These are phyloP conservation scores for Syritta pipiens DNA, from an alignment of 2,888 invertebrate species.

Conservation along the genomic window DNA sequence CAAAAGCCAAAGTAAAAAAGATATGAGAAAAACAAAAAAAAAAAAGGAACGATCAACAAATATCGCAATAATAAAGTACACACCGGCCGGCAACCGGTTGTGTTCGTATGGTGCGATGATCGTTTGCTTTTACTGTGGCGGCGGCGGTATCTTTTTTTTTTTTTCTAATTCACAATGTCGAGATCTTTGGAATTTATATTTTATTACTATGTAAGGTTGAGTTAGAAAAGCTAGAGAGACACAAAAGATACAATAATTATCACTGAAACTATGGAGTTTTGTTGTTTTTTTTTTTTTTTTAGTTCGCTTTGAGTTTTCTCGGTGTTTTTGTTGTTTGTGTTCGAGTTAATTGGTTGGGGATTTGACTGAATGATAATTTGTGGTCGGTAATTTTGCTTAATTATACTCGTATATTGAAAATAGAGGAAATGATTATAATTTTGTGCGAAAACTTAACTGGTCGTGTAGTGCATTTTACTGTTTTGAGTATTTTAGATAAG, in stretches of 20 bases:
- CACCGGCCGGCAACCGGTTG: slow-evolving; percentile 51
- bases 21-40: not conserved
- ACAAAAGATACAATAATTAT: slow-evolving; percentile 40
- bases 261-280: not conserved
- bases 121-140: not conserved
- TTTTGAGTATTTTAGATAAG: not conserved
- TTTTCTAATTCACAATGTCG: slow-evolving; percentile 36
- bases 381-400: slow-evolving; percentile 36
- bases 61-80: slow-evolving; percentile 49
- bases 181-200: slow-evolving; percentile 44
- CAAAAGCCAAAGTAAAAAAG: slow-evolving; percentile 14
- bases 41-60: slow-evolving; percentile 40
- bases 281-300: not conserved
- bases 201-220: slow-evolving; percentile 49
- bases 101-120: not conserved
- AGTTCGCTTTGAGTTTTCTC: not conserved
- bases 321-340: slow-evolving; percentile 3
- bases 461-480: not conserved
- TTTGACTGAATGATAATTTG: slow-evolving; percentile 41
- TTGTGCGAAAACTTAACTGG: slow-evolving; percentile 15
- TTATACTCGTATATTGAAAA: not conserved
- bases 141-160: slow-evolving; percentile 42
- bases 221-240: slow-evolving; percentile 13
- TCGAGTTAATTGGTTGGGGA: slow-evolving; percentile 45
- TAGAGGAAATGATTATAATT: slow-evolving; percentile 36